Base-by-base conservation (phyloP, 2,888 invertebrate species). In the Sympetrum striolatum region DNA sequence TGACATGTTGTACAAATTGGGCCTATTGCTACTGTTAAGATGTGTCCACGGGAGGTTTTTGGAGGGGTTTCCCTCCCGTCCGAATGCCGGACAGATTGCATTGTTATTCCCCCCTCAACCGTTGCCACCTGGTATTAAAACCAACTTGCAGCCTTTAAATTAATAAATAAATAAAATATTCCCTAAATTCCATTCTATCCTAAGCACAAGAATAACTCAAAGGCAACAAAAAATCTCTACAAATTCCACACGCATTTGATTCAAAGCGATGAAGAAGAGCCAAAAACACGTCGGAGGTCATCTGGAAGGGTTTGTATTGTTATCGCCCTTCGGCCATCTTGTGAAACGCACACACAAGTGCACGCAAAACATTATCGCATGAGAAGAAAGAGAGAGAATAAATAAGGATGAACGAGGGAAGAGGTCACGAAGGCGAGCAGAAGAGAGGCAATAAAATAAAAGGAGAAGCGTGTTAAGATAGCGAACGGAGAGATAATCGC, bases 321-420 rank as follows among this genome's bases (percentile, higher is more conserved):
- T 86, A 86, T 86, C 86, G 58, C 86, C 35, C 35, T 37, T 15
- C 58, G 39, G 58, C 86, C 86, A 86, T 86, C 86, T 86, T 39
- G 35, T 35, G 58, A 35, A 58, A 18, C 60, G 35, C 86, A 6
- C 39, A 35, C 86, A 15, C n/a, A 31, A 53, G 22, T 35, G 37
- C 37, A 86, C 64, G 60, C 37, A 31, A 86, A 86, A 64, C 86
- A 86, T 86, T 86, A 86, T 86, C 86, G 86, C 86, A 82, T 60
- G 82, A 82, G 53, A 53, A 53, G 60, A 60, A 22, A 60, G 53
- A 14, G 25, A 31, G 81, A 15, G 53, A n/a, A 15, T 15, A 53
- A 8, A n/a, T n/a, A n/a, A 53, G 37, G 60, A 86, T 60, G 60
- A 37, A 60, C n/a, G 37, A 31, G 22, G 37, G 18, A 4, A 48